These are phyloP conservation scores for Nomada lathburiana DNA, from an alignment of 2,888 invertebrate genomes.

Conservation along the genomic window DNA sequence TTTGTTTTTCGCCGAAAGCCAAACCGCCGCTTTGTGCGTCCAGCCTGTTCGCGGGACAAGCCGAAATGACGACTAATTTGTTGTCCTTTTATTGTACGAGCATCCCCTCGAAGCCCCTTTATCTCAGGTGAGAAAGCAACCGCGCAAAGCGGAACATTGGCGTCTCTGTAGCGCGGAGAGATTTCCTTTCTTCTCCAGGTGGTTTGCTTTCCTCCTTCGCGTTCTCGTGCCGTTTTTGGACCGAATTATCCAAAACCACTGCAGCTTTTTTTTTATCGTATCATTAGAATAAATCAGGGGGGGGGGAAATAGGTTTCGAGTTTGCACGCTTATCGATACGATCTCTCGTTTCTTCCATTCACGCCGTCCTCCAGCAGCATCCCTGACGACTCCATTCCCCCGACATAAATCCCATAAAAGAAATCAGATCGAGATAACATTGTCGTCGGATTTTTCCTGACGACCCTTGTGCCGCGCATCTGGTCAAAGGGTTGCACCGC, in stretches of 20 bases:
- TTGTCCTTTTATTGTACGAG: slow-evolving; percentile 33
- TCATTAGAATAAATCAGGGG: not conserved
- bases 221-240: not conserved
- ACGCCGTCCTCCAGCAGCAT: slow-evolving; percentile 12
- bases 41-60: slow-evolving; percentile 42
- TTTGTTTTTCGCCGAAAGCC: slow-evolving; percentile 70
- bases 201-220: not conserved
- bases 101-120: not conserved
- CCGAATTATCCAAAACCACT: not conserved
- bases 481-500: slow-evolving; percentile 71
- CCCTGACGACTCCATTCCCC: slow-evolving; percentile 72
- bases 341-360: slow-evolving; percentile 31
- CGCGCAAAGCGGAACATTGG: not conserved
- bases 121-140: not conserved
- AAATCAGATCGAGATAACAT: slow-evolving; percentile 78
- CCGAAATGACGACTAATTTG: slow-evolving; percentile 64
- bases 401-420: slow-evolving; percentile 55
- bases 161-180: not conserved
- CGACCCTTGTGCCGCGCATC: slow-evolving; percentile 72
- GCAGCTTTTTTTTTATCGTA: not conserved
- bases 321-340: slow-evolving; percentile 44
- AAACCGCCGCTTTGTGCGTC: slow-evolving; percentile 65
- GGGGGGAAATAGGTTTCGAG: not conserved
- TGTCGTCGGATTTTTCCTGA: slow-evolving; percentile 74
- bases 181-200: not conserved